These are phyloP conservation scores for Pammene fasciana DNA, from an alignment of 2,888 invertebrate species.

Conservation along the genomic window DNA sequence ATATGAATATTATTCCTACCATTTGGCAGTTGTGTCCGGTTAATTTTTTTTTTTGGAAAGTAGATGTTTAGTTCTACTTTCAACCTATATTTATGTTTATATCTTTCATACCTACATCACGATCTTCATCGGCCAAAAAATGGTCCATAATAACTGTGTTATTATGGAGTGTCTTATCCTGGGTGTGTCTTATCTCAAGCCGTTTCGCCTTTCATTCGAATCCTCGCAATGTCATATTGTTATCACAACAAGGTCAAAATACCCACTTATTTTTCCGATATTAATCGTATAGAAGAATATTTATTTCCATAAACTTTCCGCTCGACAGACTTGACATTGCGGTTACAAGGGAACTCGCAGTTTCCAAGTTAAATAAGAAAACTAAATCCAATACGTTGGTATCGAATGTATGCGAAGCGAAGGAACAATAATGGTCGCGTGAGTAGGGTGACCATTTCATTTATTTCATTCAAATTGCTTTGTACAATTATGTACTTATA, in stretches of 20 bases:
- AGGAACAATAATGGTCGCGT: slow-evolving; percentile 18
- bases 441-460: slow-evolving; percentile 10
- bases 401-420: slow-evolving; percentile 1
- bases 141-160: too few relatives aligned
- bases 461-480: too few relatives aligned
- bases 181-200: too few relatives aligned
- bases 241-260: background rate
- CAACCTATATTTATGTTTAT: too few relatives aligned
- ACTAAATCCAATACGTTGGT: slow-evolving; percentile 46
- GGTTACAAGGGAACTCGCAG: slow-evolving; percentile 46
- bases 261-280: background rate
- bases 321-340: slow-evolving; percentile 33
- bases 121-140: too few relatives aligned
- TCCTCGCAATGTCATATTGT: background rate
- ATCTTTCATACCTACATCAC: too few relatives aligned
- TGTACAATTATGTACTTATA: too few relatives aligned
- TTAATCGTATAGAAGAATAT: background rate
- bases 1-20: too few relatives aligned
- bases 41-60: too few relatives aligned
- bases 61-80: too few relatives aligned
- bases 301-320: slow-evolving; percentile 36
- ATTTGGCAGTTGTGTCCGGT: too few relatives aligned
- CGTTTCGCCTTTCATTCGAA: background rate
- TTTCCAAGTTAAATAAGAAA: slow-evolving; percentile 58
- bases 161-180: too few relatives aligned